These are phyloP conservation scores for Anthoptus insignis DNA, from an alignment of 2,888 invertebrate genomes.

Conservation along the genomic window DNA sequence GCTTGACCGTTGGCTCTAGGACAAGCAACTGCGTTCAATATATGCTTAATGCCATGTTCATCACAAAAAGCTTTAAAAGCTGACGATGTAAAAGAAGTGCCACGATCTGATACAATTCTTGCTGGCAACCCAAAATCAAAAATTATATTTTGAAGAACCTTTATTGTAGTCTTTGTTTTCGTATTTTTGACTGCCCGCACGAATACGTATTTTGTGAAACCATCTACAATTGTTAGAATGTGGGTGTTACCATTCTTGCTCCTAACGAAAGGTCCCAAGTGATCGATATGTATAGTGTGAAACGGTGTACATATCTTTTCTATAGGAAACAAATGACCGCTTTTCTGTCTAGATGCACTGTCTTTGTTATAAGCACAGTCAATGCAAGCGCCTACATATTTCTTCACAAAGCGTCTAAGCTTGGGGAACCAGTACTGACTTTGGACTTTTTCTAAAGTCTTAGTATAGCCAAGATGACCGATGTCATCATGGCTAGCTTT, in stretches of 20 bases:
- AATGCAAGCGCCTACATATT: neutral
- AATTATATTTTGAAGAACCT: neutral
- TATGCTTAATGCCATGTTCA: neutral
- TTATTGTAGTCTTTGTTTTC: neutral
- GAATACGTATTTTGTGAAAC: constrained; percentile 60
- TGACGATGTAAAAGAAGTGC: neutral
- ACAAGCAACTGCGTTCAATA: constrained; percentile 28
- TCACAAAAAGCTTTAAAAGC: neutral
- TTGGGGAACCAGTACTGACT: neutral
- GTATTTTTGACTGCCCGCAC: neutral
- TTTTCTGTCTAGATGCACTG: neutral
- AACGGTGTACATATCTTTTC: constrained; percentile 62
- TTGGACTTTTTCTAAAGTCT: neutral
- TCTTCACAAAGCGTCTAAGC: neutral
- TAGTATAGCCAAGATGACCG: neutral
- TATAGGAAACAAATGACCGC: constrained; percentile 59
- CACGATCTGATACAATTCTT: neutral
- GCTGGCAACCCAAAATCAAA: neutral
- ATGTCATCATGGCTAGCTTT: neutral
- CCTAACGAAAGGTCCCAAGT: constrained; percentile 64
- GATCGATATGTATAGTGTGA: constrained; percentile 68
- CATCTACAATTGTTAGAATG: constrained; percentile 59
- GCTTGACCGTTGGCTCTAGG: constrained; percentile 40
- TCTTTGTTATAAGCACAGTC: neutral
- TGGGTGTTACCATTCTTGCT: constrained; percentile 56